Base-by-base conservation (phyloP, 1,140 invertebrate species). In the Atopsyche davidsoni region DNA sequence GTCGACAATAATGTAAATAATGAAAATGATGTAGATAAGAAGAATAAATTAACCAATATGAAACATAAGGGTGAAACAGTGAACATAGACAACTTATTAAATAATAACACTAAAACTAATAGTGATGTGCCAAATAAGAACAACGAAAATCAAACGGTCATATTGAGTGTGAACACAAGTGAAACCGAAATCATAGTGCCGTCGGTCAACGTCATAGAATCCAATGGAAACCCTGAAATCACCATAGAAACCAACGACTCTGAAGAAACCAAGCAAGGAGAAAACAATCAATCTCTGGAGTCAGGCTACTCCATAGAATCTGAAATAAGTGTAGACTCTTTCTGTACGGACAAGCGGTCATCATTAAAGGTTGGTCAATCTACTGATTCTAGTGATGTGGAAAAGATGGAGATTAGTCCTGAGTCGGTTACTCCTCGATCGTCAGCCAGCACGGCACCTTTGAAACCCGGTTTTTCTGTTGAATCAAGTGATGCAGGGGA, bases 401-500 rank as follows among this genome's bases (percentile, higher is more conserved):
- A 73, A 18, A 74, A 70, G 58, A 72, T 72, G 66, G 70, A 72
- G 58, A 72, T 72, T 11, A 75, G 70, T 58, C 70, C 72, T 2
- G 72, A 73, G 58, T 73, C 70, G 0, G 61, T 72, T n/a, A 72
- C 71, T 2, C 71, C 70, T 4, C 59, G 70, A 13, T 73, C 70
- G 1, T 73, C 70, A 43, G 47, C 51, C 0, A 71, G 69, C 43
- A 72, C 69, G 19, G 70, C 70, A 18, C 70, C 70, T 14, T 59
- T 75, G 13, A 71, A 72, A 56, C 70, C 72, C 24, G 76, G 73
- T 0, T 76, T 77, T 55, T 82, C 80, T 2, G 69, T 81, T 4
- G 80, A 81, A 57, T 82, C 79, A 1, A 82, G 75, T 50, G 79
- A 82, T 45, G 68, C 72, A 6, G 71, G 72, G 0, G 75, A 75